These are phyloP conservation scores for Malacosoma neustria DNA, from an alignment of 2,888 invertebrate species.

Conservation along the genomic window DNA sequence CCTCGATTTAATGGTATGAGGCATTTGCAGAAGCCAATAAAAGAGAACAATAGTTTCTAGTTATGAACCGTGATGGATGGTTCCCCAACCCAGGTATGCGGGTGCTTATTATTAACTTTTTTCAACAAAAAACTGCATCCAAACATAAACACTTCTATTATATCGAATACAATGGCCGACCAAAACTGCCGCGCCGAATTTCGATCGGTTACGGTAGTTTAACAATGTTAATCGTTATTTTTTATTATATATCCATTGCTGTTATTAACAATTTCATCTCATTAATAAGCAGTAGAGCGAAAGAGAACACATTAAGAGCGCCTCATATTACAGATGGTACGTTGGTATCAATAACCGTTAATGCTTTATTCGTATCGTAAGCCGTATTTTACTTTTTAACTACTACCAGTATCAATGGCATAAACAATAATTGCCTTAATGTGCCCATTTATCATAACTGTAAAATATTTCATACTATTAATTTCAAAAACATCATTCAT, in stretches of 20 bases:
- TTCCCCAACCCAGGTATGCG: constrained; percentile 51
- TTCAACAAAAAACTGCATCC: constrained; percentile 44
- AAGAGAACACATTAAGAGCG: constrained; percentile 48
- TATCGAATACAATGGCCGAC: constrained; percentile 50
- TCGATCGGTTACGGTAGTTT: constrained; percentile 67
- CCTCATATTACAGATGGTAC: constrained; percentile 37
- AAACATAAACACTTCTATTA: constrained; percentile 68
- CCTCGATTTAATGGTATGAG: constrained; percentile 32
- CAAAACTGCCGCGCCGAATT: constrained; percentile 57
- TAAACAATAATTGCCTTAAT: background rate
- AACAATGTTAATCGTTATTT: constrained; percentile 67
- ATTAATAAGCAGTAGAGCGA: constrained; percentile 62
- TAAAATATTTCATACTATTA: constrained; percentile 1
- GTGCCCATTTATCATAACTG: background rate
- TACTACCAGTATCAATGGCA: constrained; percentile 10
- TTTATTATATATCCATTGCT: constrained; percentile 43
- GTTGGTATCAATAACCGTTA: constrained; percentile 47
- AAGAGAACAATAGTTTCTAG: constrained; percentile 52
- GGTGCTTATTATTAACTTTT: constrained; percentile 39
- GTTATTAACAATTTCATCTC: constrained; percentile 65
- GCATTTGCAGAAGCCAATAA: constrained; percentile 43
- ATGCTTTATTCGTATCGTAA: constrained; percentile 46
- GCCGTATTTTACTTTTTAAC: constrained; percentile 22
- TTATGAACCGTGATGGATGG: constrained; percentile 65
- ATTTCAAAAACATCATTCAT: background rate